Conservation (phyloP, 92 coral and sea anemone species). For the Zoanthus sansibaricus region DNA sequence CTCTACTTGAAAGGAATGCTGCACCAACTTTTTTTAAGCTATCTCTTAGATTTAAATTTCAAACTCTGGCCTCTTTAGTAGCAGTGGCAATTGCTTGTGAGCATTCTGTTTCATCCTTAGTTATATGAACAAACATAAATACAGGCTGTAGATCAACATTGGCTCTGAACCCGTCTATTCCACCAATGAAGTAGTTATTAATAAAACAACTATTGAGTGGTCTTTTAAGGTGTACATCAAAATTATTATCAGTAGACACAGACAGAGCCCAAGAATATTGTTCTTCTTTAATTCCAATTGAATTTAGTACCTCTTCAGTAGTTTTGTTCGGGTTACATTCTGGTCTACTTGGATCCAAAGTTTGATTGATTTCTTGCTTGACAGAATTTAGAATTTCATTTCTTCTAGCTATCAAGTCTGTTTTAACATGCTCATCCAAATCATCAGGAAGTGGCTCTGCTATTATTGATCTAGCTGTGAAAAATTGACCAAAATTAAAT, state of each 20-base stretch:
- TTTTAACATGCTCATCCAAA: conserved; percentile 36
- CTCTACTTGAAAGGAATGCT: conserved; percentile 53
- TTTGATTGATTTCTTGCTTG: conserved; percentile 53
- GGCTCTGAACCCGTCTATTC: conserved; percentile 64
- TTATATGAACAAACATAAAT: neutral
- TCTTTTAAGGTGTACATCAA: conserved; percentile 57
- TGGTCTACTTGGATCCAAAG: conserved; percentile 32
- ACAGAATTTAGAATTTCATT: conserved; percentile 45
- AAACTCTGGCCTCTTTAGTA: conserved; percentile 57
- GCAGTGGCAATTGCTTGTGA: conserved; percentile 51
- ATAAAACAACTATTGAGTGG: conserved; percentile 17
- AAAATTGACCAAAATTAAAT: conserved; percentile 1
- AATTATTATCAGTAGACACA: conserved; percentile 58
- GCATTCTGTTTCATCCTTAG: neutral
- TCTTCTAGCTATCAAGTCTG: conserved; percentile 1
- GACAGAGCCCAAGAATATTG: conserved; percentile 59
- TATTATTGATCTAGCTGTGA: conserved; percentile 4
- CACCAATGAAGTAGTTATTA: conserved; percentile 52
- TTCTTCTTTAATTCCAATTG: conserved; percentile 7
- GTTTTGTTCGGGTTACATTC: conserved; percentile 32
- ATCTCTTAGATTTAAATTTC: conserved; percentile 50
- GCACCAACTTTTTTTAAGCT: conserved; percentile 45
- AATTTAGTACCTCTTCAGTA: neutral
- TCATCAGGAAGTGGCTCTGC: conserved; percentile 48
- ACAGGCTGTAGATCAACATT: conserved; percentile 51